Evolutionary conservation across 2,888 invertebrate genomes (phyloP).

Genomic region (Hedychridium roseum): DNA sequence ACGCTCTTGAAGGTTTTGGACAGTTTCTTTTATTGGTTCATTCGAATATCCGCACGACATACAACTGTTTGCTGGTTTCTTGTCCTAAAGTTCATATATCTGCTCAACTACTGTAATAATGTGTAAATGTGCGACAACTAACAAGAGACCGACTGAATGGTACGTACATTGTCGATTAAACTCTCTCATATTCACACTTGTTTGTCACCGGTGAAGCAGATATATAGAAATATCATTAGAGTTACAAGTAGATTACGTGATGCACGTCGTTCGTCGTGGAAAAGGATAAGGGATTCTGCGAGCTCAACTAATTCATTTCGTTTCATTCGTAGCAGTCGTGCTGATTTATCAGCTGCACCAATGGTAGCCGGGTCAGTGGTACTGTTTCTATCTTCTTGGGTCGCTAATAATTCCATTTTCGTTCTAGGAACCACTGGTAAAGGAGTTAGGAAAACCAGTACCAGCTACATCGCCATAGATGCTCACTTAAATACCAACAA

Average conservation of each 20-base stretch:
- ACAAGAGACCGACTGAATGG: conserved; percentile 61
- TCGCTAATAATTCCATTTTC: too few species aligned
- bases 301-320: too few species aligned
- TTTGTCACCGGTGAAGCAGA: conserved; percentile 31
- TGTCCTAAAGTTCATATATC: conserved; percentile 19
- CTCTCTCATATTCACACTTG: conserved; percentile 18
- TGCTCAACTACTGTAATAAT: conserved; percentile 52
- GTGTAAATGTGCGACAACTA: conserved; percentile 53
- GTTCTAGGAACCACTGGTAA: too few species aligned
- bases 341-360: too few species aligned
- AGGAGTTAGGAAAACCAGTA: too few species aligned
- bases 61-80: conserved; percentile 43
- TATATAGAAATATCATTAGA: conserved; percentile 38
- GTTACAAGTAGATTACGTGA: conserved; percentile 37
- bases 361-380: too few species aligned
- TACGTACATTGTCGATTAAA: conserved; percentile 49
- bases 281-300: conserved; percentile 23
- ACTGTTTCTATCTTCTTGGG: too few species aligned
- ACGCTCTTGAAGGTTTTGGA: too few species aligned
- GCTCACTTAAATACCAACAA: too few species aligned
- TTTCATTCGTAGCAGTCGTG: too few species aligned
- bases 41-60: conserved; percentile 49
- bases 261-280: conserved; percentile 38
- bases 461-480: too few species aligned
- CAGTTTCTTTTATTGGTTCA: conserved; percentile 32